phyloP scores from a whole-genome alignment of 2,888 invertebrate species.

The Congeria kusceri region DNA sequence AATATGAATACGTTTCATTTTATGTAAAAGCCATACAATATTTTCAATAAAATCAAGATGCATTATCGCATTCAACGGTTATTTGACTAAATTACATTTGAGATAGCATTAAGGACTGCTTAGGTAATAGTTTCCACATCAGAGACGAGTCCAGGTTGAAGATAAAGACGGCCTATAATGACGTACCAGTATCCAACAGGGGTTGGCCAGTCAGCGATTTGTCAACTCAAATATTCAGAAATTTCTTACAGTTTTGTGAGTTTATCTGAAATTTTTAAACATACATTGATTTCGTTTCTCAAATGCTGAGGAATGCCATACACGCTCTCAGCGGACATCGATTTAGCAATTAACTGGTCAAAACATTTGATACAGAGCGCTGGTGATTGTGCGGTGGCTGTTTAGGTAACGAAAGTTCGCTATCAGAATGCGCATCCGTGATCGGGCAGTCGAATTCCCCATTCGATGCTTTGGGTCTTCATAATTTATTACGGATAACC shows the following conservation, averaged over 20 bases:
- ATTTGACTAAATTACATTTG: no score
- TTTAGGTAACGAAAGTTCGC: background rate
- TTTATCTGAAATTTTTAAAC: slow-evolving; percentile 37
- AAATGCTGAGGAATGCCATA: slow-evolving; percentile 35
- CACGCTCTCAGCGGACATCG: slow-evolving; percentile 26
- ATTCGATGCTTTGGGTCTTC: no score
- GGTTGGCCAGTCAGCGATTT: slow-evolving; percentile 19
- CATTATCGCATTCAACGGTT: no score
- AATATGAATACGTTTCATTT: no score
- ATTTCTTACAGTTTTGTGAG: slow-evolving; percentile 1
- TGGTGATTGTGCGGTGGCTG: background rate
- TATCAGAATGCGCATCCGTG: slow-evolving; percentile 1
- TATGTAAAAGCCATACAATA: no score
- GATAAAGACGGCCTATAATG: background rate
- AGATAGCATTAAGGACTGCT: no score
- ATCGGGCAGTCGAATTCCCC: background rate
- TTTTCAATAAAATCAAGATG: no score
- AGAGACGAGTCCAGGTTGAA: no score
- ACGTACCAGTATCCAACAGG: slow-evolving; percentile 6
- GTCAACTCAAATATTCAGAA: slow-evolving; percentile 21
- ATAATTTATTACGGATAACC: no score
- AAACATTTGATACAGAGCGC: slow-evolving; percentile 12
- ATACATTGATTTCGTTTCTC: slow-evolving; percentile 42
- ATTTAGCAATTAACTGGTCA: slow-evolving; percentile 44
- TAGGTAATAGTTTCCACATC: no score